These are phyloP conservation scores for Piliocolobus tephrosceles DNA, from an alignment of 2,113 vertebrate species.

Conservation along the genomic window DNA sequence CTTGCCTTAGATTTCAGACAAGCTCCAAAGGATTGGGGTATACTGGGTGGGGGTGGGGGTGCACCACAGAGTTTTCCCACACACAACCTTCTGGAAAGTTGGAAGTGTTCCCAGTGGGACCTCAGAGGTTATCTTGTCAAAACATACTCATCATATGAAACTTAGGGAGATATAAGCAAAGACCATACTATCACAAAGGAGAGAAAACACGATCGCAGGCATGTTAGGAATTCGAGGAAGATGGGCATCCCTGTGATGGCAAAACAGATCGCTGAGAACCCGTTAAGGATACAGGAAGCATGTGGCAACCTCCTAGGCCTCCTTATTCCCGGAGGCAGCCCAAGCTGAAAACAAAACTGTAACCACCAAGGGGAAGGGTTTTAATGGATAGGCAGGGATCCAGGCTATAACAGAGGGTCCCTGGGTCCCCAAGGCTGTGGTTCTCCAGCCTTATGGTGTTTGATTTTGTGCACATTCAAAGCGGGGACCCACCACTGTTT, in stretches of 20 bases:
- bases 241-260: rapidly evolving
- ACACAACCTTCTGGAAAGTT: neutral
- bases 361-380: neutral
- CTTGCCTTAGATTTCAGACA: neutral
- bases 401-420: neutral
- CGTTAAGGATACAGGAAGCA: neutral
- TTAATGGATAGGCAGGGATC: neutral
- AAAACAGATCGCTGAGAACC: neutral
- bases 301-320: neutral
- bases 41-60: neutral
- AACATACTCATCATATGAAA: neutral
- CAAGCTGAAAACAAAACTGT: rapidly evolving
- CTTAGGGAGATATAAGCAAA: neutral
- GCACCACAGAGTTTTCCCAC: neutral
- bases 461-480: neutral
- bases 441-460: neutral
- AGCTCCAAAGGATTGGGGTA: neutral
- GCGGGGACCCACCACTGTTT: neutral
- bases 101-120: neutral
- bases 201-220: neutral
- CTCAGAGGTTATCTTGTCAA: neutral
- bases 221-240: neutral
- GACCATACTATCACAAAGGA: neutral
- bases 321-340: neutral
- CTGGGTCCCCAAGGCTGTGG: neutral